phyloP scores from a whole-genome alignment of 1,140 invertebrate genomes.

The Papilio dardanus region DNA sequence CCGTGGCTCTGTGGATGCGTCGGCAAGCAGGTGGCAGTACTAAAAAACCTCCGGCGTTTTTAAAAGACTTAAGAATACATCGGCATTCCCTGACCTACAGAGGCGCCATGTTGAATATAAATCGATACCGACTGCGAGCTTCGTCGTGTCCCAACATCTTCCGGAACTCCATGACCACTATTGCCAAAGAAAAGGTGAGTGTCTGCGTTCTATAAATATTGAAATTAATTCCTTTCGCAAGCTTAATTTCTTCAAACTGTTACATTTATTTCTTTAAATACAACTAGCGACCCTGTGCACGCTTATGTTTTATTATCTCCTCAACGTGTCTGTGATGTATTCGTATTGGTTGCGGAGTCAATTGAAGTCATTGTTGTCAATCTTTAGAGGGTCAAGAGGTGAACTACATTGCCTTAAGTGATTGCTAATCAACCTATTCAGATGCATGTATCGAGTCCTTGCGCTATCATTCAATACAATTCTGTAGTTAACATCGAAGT shows the following conservation, averaged over 20 bases:
- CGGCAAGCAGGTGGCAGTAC: conserved; percentile 75
- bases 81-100: conserved; percentile 91
- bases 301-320: background rate
- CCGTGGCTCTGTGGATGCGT: conserved; percentile 83
- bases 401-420: conserved; percentile 20
- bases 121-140: conserved; percentile 89
- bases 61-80: conserved; percentile 88
- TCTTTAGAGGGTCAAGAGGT: conserved; percentile 8
- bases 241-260: too few species aligned
- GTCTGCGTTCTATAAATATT: background rate
- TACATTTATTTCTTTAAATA: background rate
- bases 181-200: conserved; percentile 87
- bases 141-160: conserved; percentile 95
- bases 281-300: background rate
- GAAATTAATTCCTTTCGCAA: too few species aligned
- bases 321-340: background rate
- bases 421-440: conserved; percentile 19
- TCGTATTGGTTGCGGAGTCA: conserved; percentile 2
- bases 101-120: conserved; percentile 93
- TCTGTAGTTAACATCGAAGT: background rate
- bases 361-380: conserved; percentile 28
- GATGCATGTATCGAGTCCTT: conserved; percentile 8
- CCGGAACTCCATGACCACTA: conserved; percentile 93
- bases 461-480: background rate
- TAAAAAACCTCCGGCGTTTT: conserved; percentile 84